Conservation (phyloP, 1,140 invertebrate genomes). For the Tetramorium alpestre region DNA sequence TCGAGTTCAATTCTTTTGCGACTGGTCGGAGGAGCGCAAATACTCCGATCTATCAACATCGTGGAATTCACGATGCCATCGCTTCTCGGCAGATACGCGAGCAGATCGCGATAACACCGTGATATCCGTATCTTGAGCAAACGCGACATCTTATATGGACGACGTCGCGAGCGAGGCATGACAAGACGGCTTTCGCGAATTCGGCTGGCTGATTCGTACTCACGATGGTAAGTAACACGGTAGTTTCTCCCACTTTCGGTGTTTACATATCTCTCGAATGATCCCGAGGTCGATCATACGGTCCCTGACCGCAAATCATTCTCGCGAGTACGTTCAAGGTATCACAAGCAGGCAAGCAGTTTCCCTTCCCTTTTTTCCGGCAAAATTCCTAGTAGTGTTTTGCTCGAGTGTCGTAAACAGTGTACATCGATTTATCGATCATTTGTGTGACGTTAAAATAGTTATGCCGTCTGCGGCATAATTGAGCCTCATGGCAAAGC, state of each 20-base stretch:
- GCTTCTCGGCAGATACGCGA: conserved; percentile 57
- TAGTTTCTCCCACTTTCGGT: conserved; percentile 6
- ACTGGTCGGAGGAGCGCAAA: not conserved
- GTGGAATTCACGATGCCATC: conserved; percentile 55
- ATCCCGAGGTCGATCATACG: not conserved
- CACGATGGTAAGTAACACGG: conserved; percentile 67
- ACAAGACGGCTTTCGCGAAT: conserved; percentile 24
- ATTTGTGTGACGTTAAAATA: not conserved
- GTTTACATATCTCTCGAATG: not conserved
- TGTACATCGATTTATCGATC: conserved; percentile 10
- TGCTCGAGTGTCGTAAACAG: not conserved
- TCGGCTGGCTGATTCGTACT: conserved; percentile 32
- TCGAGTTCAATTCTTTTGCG: not conserved
- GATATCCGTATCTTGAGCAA: conserved; percentile 71
- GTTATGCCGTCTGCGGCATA: not conserved
- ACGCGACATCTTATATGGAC: conserved; percentile 25
- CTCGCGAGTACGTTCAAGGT: conserved; percentile 3
- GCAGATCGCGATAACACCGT: conserved; percentile 66
- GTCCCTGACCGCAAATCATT: conserved; percentile 38
- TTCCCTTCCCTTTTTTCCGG: not conserved
- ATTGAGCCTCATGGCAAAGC: not conserved
- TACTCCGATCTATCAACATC: not conserved
- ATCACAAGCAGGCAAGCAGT: not conserved
- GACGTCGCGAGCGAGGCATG: conserved; percentile 19
- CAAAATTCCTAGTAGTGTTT: not conserved